phyloP scores from a whole-genome alignment of 2,113 vertebrate genomes.

The Microtus oregoni region DNA sequence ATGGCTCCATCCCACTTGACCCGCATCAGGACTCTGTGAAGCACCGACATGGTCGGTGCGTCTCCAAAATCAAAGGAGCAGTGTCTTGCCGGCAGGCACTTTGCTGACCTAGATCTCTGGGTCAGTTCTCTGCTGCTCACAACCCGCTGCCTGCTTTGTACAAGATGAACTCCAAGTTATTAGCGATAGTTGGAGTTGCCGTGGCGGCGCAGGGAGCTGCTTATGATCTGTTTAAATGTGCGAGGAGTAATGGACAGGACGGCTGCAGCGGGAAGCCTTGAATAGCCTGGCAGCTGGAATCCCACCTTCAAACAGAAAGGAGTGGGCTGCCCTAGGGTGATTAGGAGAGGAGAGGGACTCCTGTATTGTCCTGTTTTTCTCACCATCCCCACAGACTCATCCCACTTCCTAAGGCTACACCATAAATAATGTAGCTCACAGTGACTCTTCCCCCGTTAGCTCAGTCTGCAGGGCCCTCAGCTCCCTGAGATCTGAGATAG shows the following conservation, averaged over 20 bases:
- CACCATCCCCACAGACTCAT: rapidly evolving
- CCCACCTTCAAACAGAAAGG: not conserved
- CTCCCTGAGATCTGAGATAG: not conserved
- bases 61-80: not conserved
- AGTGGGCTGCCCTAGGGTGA: too few relatives aligned
- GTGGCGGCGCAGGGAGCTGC: rapidly evolving
- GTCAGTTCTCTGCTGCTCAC: not conserved
- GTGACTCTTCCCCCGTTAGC: not conserved
- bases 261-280: not conserved
- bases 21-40: not conserved
- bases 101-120: not conserved
- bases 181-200: not conserved
- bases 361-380: not conserved
- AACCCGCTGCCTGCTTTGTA: constrained; percentile 21
- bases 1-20: not conserved
- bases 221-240: not conserved
- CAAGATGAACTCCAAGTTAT: constrained; percentile 37
- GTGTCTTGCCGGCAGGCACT: not conserved
- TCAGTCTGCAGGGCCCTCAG: not conserved
- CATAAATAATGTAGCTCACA: not conserved
- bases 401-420: not conserved
- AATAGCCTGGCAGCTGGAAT: not conserved
- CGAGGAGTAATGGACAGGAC: not conserved
- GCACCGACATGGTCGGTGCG: not conserved
- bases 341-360: not conserved